A percentile compares a stretch with the other conserved stretches of the same genome.
Conservation (phyloP, 2,113 vertebrate genomes). For the Abramis brama region DNA sequence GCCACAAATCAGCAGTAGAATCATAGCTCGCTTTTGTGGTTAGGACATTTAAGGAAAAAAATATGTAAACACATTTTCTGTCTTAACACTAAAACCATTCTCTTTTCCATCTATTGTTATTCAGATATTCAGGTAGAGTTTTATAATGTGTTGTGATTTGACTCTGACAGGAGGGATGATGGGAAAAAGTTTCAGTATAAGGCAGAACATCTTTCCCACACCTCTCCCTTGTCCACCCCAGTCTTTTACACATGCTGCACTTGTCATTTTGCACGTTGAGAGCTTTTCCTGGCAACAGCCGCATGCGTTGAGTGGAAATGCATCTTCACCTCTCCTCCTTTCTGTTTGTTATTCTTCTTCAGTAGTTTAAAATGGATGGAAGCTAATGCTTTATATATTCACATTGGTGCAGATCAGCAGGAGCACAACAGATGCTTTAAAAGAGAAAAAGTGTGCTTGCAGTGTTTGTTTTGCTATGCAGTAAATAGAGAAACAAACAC, state of each 20-base stretch:
- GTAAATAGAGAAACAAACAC: background rate
- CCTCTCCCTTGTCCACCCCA: slow-evolving; percentile 3
- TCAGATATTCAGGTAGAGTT: background rate
- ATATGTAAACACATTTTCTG: background rate
- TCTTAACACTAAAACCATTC: background rate
- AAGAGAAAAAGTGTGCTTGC: background rate
- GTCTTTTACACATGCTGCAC: slow-evolving; percentile 7
- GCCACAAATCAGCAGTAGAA: background rate
- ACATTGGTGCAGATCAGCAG: background rate
- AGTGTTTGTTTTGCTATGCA: background rate
- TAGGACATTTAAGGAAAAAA: background rate
- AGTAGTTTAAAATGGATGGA: background rate
- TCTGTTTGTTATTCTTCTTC: slow-evolving; percentile 6
- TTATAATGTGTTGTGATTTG: background rate
- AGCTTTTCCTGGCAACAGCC: slow-evolving; percentile 16
- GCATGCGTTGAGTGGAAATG: background rate
- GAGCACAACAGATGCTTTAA: background rate
- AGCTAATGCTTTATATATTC: background rate
- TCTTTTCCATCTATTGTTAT: background rate
- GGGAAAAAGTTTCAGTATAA: background rate
- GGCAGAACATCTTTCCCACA: slow-evolving; percentile 24
- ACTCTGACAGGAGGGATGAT: background rate
- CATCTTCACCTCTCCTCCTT: slow-evolving; percentile 6
- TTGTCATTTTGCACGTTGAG: slow-evolving; percentile 2
- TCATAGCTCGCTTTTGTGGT: background rate